Evolutionary conservation across 1,140 invertebrate species (phyloP).

Genomic region (Heliconius hewitsoni): DNA sequence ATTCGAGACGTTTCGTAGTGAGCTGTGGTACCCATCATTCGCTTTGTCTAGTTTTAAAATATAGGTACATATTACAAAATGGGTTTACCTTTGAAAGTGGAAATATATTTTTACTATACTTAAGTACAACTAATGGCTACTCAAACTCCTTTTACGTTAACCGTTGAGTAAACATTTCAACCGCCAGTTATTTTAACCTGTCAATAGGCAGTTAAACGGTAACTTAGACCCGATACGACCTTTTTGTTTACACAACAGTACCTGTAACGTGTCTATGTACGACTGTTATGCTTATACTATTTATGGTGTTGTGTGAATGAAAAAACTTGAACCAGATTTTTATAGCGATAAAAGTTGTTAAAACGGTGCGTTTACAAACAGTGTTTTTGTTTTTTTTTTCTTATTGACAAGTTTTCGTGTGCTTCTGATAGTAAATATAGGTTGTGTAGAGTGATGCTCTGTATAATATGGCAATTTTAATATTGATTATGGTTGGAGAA

Average conservation of each 20-base stretch:
- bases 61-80: background rate
- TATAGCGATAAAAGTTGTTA: constrained; percentile 1
- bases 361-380: constrained; percentile 19
- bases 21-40: too few relatives aligned
- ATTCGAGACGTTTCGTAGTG: too few relatives aligned
- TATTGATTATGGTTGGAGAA: too few relatives aligned
- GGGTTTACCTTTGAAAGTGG: background rate
- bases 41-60: too few relatives aligned
- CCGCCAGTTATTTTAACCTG: constrained; percentile 4
- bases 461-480: background rate
- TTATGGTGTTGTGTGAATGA: constrained; percentile 2
- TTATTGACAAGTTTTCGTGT: background rate
- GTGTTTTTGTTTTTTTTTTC: background rate
- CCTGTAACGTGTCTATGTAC: background rate
- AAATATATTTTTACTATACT: background rate
- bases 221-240: background rate
- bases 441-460: background rate
- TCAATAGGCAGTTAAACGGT: background rate
- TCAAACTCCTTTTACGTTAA: constrained; percentile 2
- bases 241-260: constrained; percentile 28
- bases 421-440: background rate
- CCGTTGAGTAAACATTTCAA: background rate
- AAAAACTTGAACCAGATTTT: background rate
- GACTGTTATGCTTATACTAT: constrained; percentile 10
- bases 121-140: background rate